Conservation (phyloP, 2,113 vertebrate species). For the Rissa tridactyla region DNA sequence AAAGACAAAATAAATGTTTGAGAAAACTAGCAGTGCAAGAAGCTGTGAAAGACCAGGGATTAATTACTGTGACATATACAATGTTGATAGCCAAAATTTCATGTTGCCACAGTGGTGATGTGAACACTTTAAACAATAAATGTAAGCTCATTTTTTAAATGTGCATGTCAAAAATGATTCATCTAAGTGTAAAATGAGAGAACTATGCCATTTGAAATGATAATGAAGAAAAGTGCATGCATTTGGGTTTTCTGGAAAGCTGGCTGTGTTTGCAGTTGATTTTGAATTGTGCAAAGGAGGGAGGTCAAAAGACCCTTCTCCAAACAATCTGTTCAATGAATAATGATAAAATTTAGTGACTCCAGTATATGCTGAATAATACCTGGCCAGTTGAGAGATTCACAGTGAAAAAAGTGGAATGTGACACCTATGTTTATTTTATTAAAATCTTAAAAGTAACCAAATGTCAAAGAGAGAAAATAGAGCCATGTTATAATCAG, state of each 20-base stretch:
- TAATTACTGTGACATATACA: neutral
- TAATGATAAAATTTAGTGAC: neutral
- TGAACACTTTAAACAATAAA: neutral
- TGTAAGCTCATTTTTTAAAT: neutral
- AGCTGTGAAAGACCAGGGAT: neutral
- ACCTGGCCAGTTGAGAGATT: neutral
- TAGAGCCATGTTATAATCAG: fast-evolving
- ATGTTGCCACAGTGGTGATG: neutral
- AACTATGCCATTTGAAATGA: neutral
- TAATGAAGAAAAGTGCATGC: neutral
- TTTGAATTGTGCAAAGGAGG: neutral
- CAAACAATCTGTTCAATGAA: neutral
- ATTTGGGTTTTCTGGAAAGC: neutral
- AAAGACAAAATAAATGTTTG: neutral
- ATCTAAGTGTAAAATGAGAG: neutral
- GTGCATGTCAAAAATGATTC: neutral
- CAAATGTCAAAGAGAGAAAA: neutral
- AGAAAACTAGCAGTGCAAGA: neutral
- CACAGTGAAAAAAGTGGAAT: neutral
- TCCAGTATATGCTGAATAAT: neutral
- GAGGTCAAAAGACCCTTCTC: neutral
- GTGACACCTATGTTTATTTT: neutral
- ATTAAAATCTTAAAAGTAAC: neutral
- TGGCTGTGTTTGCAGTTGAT: neutral
- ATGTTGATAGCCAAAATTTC: neutral